Base-by-base conservation (phyloP, 2,797 vertebrate genomes). In the Gallinago stenura region DNA sequence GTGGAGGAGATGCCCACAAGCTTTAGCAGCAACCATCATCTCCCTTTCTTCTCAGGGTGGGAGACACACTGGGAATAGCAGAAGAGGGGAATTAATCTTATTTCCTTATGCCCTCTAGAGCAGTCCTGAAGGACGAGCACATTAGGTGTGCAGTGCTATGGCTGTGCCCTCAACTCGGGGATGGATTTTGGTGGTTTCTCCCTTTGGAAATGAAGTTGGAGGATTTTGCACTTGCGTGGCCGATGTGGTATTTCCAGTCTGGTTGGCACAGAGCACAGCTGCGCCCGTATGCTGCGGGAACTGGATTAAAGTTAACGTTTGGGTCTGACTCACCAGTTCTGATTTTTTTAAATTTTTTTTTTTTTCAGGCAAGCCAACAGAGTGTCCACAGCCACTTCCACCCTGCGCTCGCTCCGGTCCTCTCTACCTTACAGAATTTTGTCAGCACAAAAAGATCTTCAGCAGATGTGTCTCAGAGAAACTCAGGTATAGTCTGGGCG, bases 301-400 rank as follows among this genome's bases (percentile, higher is more conserved):
- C 70, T 45, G 58, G 7, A 60, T 84, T 33, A 20, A 65, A 69
- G 39, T 62, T 60, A 84, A 58, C 4, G 1, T 89, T 75, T 57
- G 77, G 48, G 30, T 81, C 87, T 85, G 50, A 57, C 86, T 87
- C 86, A 45, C 1, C 2, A 26, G 4, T 57, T 87, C 81, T 60
- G 9, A 15, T 95, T 43, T 18, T 43, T 43, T 37, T 37, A 37
- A 85, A 35, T 71, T 1, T 78, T 87, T 92, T 6, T 6, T 78
- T 88, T 93, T 94, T 14, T 92, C 97, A 99, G 99, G 97, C 96
- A 18, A 98, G 96, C 97, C 98, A 98, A 6, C 93, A 97, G 69
- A 98, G 97, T 18, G 81, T 87, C 73, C 96, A 97, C 12, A 91
- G 97, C 72, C 97, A 98, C 93, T 97, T 97, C 71, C 96, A 97